Percentiles rank a stretch among this genome's conserved stretches.
Conservation (phyloP, 2,113 vertebrate species). For the Lepisosteus osseus region DNA sequence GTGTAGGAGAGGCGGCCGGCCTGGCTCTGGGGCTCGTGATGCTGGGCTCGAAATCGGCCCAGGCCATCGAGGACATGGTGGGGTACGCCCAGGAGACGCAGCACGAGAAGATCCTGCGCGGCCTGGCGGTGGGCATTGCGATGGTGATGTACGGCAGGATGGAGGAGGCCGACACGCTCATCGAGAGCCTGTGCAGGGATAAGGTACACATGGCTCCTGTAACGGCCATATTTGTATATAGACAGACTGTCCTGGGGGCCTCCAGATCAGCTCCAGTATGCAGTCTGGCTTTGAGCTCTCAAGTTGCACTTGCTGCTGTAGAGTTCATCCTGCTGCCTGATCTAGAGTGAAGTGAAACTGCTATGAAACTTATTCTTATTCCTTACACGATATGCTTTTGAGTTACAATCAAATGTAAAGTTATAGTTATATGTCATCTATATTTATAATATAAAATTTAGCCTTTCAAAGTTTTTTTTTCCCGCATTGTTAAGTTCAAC, state of each 20-base stretch:
- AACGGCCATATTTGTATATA: not conserved
- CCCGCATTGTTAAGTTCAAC: too few relatives aligned
- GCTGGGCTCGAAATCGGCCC: constrained; percentile 96
- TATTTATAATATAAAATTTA: too few relatives aligned
- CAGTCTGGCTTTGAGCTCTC: not conserved
- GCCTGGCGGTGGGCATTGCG: constrained; percentile 92
- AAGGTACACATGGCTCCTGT: constrained; percentile 65
- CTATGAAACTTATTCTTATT: too few relatives aligned
- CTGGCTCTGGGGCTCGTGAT: constrained; percentile 93
- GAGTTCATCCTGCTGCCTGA: too few relatives aligned
- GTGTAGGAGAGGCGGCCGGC: constrained; percentile 89
- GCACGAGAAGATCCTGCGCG: constrained; percentile 94
- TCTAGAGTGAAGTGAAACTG: too few relatives aligned
- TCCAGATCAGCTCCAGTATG: not conserved
- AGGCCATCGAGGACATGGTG: constrained; percentile 98
- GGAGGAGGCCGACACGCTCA: constrained; percentile 96
- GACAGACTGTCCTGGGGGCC: not conserved
- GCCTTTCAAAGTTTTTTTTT: too few relatives aligned
- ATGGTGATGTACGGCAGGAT: constrained; percentile 97
- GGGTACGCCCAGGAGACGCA: constrained; percentile 97
- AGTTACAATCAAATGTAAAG: too few relatives aligned
- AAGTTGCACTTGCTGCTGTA: too few relatives aligned
- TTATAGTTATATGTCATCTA: too few relatives aligned
- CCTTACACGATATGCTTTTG: too few relatives aligned
- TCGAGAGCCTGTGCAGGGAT: constrained; percentile 96